phyloP scores from a whole-genome alignment of 37 sponge, comb jelly and placozoan species.

The Bolinopsis microptera region DNA sequence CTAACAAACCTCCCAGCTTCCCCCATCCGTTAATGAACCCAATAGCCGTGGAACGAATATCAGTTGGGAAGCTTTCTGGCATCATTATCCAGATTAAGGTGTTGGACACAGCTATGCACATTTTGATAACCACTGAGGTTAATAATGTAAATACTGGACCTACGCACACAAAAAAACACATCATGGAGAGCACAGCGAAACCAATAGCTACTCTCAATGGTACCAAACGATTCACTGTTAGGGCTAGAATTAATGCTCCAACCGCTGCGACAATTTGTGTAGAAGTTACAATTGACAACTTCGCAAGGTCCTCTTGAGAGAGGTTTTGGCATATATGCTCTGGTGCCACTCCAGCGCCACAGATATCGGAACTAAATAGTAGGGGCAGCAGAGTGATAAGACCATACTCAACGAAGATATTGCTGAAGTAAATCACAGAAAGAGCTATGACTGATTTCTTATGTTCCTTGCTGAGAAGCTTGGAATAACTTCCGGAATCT shows the following conservation, averaged over 20 bases:
- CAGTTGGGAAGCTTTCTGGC: background rate
- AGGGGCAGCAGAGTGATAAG: background rate
- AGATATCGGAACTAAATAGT: background rate
- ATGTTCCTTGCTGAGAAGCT: background rate
- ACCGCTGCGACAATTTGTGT: background rate
- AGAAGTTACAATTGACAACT: background rate
- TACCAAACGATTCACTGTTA: background rate
- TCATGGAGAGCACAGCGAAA: background rate
- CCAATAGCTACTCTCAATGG: background rate
- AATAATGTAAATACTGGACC: background rate
- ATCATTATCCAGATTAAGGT: background rate
- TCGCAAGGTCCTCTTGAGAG: background rate
- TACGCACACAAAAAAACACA: background rate
- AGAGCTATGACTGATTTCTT: background rate
- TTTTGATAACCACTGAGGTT: background rate
- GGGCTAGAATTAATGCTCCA: background rate
- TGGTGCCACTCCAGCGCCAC: background rate
- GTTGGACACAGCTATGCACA: background rate
- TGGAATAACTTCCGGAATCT: background rate
- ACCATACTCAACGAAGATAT: background rate
- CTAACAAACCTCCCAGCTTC: background rate
- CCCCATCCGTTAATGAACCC: conserved; percentile 48
- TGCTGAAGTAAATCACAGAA: background rate
- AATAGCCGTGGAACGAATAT: background rate
- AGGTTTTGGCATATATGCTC: background rate